Conservation (phyloP, 2,888 invertebrate genomes). For the Glaucopsyche alexis region DNA sequence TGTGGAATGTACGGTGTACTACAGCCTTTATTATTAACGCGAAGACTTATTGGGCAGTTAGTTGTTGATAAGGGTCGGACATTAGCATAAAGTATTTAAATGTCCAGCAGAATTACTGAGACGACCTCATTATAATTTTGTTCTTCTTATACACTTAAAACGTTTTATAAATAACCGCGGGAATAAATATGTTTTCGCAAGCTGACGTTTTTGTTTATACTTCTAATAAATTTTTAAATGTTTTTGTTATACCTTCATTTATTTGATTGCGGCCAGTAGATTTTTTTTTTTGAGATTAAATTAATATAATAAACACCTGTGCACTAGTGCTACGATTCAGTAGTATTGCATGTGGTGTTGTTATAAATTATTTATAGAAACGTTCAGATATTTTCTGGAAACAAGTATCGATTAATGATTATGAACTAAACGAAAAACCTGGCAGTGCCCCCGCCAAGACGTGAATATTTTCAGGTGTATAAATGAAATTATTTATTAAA, state of each 20-base stretch:
- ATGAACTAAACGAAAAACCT: background rate
- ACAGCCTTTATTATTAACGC: conserved; percentile 18
- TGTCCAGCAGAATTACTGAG: conserved; percentile 39
- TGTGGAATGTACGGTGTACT: background rate
- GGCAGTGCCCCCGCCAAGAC: no score
- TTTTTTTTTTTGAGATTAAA: background rate
- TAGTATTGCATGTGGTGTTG: no score
- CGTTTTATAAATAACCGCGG: conserved; percentile 12
- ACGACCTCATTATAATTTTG: conserved; percentile 38
- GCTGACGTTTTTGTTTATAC: conserved; percentile 8
- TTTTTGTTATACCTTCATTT: background rate
- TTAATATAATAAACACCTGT: background rate
- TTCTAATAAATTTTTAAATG: background rate
- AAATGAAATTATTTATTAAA: no score
- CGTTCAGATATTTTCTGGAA: background rate
- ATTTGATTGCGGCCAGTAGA: background rate
- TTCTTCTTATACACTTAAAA: conserved; percentile 30
- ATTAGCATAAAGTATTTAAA: conserved; percentile 45
- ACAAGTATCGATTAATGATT: background rate
- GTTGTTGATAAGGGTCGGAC: conserved; percentile 44
- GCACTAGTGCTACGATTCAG: no score
- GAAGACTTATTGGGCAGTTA: conserved; percentile 39
- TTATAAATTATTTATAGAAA: no score
- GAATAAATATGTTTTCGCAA: conserved; percentile 19
- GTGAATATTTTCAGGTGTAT: background rate